phyloP scores from a whole-genome alignment of 2,113 vertebrate species.

The Paradoxurus hermaphroditus region DNA sequence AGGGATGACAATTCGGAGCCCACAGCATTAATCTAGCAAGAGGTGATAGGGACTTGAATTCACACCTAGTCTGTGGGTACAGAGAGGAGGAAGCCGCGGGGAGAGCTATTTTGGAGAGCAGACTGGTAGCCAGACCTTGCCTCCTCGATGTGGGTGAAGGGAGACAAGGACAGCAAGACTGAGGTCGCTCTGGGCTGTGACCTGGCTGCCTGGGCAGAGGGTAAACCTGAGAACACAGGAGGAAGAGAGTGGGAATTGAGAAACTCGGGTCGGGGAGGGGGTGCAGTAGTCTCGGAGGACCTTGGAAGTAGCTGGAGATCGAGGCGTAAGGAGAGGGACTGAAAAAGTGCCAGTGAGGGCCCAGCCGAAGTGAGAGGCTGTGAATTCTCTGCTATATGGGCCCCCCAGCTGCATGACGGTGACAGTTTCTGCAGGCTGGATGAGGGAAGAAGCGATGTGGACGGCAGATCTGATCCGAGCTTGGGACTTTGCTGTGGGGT shows the following conservation, averaged over 20 bases:
- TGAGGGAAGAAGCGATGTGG: not conserved
- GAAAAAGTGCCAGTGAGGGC: not conserved
- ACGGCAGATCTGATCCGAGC: not conserved
- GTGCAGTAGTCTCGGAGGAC: not conserved
- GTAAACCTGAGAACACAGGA: not conserved
- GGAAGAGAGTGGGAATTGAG: rapidly evolving
- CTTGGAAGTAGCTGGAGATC: not conserved
- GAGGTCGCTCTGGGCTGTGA: not conserved
- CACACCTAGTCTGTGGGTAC: not conserved
- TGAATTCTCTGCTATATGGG: not conserved
- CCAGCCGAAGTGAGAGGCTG: not conserved
- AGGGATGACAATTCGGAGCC: not conserved
- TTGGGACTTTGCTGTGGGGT: not conserved
- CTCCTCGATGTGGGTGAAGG: not conserved
- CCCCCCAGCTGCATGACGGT: rapidly evolving
- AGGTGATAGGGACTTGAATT: not conserved
- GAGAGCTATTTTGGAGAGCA: not conserved
- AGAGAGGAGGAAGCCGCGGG: not conserved
- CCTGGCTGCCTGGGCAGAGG: not conserved
- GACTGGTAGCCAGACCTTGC: not conserved
- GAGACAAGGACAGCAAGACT: not conserved
- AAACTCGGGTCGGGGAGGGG: not conserved
- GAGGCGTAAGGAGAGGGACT: not conserved
- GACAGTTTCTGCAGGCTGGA: not conserved
- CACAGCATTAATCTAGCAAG: not conserved